These are phyloP conservation scores for Xestoiulus laeticollis DNA, from an alignment of 2,888 invertebrate genomes.

Conservation along the genomic window DNA sequence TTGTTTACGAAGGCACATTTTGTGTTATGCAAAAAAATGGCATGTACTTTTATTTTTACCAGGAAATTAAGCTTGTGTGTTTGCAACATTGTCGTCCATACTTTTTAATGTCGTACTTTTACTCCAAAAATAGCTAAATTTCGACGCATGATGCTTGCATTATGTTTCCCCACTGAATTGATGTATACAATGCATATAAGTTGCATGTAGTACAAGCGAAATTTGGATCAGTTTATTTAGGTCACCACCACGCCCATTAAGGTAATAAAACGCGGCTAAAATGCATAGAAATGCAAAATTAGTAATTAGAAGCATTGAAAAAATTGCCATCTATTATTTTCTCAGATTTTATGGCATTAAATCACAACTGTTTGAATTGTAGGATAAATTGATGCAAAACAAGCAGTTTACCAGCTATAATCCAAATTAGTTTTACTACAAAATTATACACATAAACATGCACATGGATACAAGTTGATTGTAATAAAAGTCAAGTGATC, in stretches of 20 bases:
- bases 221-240: background rate
- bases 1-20: background rate
- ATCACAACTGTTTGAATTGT: too few species aligned
- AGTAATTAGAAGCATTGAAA: background rate
- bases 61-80: background rate
- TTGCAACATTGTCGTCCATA: background rate
- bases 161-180: background rate
- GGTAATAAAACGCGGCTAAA: background rate
- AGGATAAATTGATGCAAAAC: too few species aligned
- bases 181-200: background rate
- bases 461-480: too few species aligned
- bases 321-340: too few species aligned
- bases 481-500: too few species aligned
- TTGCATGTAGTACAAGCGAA: background rate
- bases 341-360: too few species aligned
- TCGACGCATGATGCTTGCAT: background rate
- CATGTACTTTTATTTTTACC: background rate
- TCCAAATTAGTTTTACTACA: too few species aligned
- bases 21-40: background rate
- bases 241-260: background rate
- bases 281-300: background rate
- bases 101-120: background rate
- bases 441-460: too few species aligned
- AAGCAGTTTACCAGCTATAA: too few species aligned
- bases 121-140: background rate